Percentiles rank a stretch among this genome's conserved stretches.
phyloP scores from a whole-genome alignment of 2,113 vertebrate genomes.

The Microcebus murinus region DNA sequence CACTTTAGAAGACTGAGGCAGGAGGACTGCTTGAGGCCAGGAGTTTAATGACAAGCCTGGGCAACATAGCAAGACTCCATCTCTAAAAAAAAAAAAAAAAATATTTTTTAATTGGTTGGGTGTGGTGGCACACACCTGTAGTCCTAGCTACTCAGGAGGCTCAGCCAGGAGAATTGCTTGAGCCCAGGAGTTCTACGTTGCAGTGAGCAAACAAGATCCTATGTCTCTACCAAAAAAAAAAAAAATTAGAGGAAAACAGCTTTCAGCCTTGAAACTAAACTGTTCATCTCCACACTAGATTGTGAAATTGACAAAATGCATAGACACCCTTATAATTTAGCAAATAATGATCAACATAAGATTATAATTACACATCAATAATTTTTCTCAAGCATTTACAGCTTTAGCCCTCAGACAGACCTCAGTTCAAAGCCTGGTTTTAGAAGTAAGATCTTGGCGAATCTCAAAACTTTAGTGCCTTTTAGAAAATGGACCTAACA shows the following conservation, averaged over 20 bases:
- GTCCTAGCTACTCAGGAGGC: no score
- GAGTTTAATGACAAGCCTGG: no score
- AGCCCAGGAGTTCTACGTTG: no score
- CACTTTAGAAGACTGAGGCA: no score
- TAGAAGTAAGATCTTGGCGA: background rate
- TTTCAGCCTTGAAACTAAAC: constrained; percentile 11
- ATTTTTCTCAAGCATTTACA: background rate
- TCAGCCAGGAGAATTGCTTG: no score
- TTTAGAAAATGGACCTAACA: constrained; percentile 1
- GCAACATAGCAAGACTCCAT: no score
- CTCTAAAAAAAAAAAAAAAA: no score
- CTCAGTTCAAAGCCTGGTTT: background rate
- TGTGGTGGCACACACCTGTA: no score
- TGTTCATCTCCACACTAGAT: background rate
- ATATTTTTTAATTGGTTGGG: no score
- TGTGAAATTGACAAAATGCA: background rate
- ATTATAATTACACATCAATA: background rate
- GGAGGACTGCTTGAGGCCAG: no score
- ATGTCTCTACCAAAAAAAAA: no score
- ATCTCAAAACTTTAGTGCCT: constrained; percentile 5
- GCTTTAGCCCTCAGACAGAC: background rate
- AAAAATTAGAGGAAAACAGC: constrained; percentile 17
- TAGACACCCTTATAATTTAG: background rate
- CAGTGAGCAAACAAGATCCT: no score
- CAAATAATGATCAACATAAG: background rate